Evolutionary conservation across 2,797 vertebrate genomes (phyloP).

Genomic region (Ara ararauna): DNA sequence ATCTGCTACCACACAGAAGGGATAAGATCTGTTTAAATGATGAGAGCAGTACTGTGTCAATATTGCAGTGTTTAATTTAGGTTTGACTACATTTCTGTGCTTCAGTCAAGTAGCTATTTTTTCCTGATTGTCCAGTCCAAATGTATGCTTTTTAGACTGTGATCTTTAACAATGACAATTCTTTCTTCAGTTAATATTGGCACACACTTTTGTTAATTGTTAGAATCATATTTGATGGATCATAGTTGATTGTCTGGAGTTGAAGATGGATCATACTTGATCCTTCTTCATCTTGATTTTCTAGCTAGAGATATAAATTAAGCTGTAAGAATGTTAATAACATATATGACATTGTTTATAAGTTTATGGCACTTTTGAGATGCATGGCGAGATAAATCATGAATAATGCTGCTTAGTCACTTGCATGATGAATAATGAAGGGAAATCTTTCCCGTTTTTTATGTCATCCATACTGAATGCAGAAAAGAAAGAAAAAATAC

Average conservation of each 20-base stretch:
- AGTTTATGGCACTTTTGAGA: background rate
- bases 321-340: background rate
- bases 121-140: background rate
- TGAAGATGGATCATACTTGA: background rate
- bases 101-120: background rate
- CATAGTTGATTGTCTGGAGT: background rate
- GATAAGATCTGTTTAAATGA: background rate
- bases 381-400: background rate
- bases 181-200: background rate
- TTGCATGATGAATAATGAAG: background rate
- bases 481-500: background rate
- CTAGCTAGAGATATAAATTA: background rate
- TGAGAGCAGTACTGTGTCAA: background rate
- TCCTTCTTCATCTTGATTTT: background rate
- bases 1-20: background rate
- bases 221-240: background rate
- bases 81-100: background rate
- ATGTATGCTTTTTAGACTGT: background rate
- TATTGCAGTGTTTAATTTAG: background rate
- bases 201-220: background rate
- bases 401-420: constrained; percentile 21
- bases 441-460: background rate
- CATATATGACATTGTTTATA: background rate
- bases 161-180: background rate
- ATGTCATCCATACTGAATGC: background rate